Evolutionary conservation across 2,113 vertebrate genomes (phyloP), one percentile per base, ranked within the genome.

Genomic region (Vidua macroura): DNA sequence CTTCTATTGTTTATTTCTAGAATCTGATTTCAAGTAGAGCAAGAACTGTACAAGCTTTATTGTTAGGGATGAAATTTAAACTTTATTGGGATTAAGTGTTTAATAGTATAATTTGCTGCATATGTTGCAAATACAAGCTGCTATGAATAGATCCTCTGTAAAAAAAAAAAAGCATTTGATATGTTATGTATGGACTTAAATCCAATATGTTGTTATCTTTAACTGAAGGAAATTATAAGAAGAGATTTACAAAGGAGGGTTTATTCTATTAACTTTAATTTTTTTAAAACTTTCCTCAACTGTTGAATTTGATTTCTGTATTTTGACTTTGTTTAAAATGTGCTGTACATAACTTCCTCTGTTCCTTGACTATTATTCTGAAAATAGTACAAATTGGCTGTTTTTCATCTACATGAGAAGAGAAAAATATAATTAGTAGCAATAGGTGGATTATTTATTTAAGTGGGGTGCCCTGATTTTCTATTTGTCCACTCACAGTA

Each of bases 21-120:
- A 81, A 79, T 97, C 77, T 49, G 73, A 48, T 96, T 96, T 95
- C 88, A 96, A 87, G 70, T 72, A 51, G 46, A 81, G 86, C 48
- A 92, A 80, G 74, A 85, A 87, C 93, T 91, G 58, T 95, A 73
- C 60, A 80, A 84, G 80, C 83, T 94, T 94, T 95, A 95, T 96
- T 96, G 91, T 97, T 96, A 80, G 74, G 96, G 59, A 86, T 96
- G 95, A 96, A 96, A 97, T 87, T 72, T 96, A 92, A 97, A 93
- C 95, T 96, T 95, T 90, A 87, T 97, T 97, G 91, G 96, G 95
- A 97, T 98, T 97, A 96, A 97, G 97, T 96, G 79, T 97, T 96
- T 97, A 97, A 97, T 97, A 93, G 88, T 95, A 94, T 97, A 95
- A 97, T 97, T 97, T 97, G 92, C 90, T 95, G 89, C 97, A 96